A percentile compares a stretch with the other conserved stretches of the same genome.
Conservation (phyloP, 2,888 invertebrate species). For the Eilema griseolum region DNA sequence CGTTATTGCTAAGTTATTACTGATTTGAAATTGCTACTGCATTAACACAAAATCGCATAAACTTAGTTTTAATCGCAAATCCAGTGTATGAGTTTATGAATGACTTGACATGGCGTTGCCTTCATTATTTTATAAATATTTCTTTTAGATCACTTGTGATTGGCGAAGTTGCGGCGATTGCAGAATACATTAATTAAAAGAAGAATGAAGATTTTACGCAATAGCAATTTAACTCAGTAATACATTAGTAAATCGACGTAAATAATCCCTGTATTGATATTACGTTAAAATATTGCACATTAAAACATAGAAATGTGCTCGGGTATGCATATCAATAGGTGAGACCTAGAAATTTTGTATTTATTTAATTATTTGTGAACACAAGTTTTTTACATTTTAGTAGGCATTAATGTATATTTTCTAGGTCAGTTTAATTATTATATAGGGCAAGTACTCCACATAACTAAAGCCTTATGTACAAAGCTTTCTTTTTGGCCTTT, state of each 20-base stretch:
- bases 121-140: too few species aligned
- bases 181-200: too few species aligned
- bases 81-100: too few species aligned
- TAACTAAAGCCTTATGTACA: constrained; percentile 74
- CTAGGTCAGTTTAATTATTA: constrained; percentile 53
- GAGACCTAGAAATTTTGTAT: neutral
- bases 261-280: constrained; percentile 24
- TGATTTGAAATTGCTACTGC: neutral
- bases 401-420: constrained; percentile 26
- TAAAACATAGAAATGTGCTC: constrained; percentile 40
- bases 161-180: too few species aligned
- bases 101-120: too few species aligned
- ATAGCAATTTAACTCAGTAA: neutral
- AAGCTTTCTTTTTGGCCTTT: constrained; percentile 81
- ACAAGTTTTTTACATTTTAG: constrained; percentile 15
- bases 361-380: constrained; percentile 36
- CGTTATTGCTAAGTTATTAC: neutral
- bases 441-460: constrained; percentile 53
- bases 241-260: neutral
- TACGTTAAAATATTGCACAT: constrained; percentile 27
- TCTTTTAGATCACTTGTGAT: too few species aligned
- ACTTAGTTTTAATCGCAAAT: neutral
- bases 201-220: neutral
- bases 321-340: constrained; percentile 27
- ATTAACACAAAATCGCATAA: neutral